Conservation (phyloP, 2,113 vertebrate genomes). For the Gasterosteus aculeatus region DNA sequence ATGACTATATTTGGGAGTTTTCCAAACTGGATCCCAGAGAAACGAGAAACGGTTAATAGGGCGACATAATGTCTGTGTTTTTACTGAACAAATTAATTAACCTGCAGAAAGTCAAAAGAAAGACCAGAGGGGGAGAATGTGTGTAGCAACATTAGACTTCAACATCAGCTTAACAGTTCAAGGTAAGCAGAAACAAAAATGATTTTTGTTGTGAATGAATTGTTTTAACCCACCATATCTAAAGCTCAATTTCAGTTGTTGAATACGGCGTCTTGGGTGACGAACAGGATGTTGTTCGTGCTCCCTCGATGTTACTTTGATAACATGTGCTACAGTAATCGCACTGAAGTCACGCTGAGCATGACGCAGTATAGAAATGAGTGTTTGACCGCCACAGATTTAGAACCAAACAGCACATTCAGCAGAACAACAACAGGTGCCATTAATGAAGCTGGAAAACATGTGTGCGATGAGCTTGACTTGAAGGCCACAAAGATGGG, state of each 20-base stretch:
- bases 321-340: slow-evolving; percentile 3
- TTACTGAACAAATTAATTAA: slow-evolving; percentile 16
- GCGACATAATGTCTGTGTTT: slow-evolving; percentile 6
- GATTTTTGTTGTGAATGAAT: neutral
- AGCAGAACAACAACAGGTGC: neutral
- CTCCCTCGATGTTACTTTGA: neutral
- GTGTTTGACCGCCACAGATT: neutral
- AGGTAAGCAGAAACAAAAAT: neutral
- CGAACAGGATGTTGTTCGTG: neutral
- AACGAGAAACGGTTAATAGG: neutral
- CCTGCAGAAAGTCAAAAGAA: slow-evolving; percentile 1
- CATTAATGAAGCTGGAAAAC: neutral
- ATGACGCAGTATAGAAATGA: neutral
- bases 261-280: neutral
- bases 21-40: neutral
- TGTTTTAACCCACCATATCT: neutral
- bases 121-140: neutral
- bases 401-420: neutral
- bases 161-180: no score
- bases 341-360: neutral
- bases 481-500: neutral
- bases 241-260: neutral
- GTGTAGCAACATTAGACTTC: slow-evolving; percentile 1
- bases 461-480: neutral
- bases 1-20: neutral